These are phyloP conservation scores for Scartelaos histophorus DNA, from an alignment of 2,113 vertebrate species.

Conservation along the genomic window DNA sequence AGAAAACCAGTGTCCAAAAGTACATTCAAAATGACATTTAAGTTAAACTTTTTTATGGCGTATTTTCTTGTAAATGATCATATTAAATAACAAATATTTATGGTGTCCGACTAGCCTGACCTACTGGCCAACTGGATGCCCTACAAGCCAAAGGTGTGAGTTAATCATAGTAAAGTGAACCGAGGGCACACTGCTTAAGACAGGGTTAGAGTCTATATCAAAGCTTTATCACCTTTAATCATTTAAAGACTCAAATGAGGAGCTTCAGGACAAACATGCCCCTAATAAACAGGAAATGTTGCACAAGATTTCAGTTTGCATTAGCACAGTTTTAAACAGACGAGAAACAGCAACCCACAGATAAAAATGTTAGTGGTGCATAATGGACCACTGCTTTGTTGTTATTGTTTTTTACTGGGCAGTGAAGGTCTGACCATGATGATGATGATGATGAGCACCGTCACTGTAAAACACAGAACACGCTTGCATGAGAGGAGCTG, in stretches of 20 bases:
- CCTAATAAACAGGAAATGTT: not conserved
- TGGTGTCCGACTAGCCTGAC: not conserved
- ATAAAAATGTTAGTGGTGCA: no score
- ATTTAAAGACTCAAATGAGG: conserved; percentile 6
- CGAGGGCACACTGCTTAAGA: not conserved
- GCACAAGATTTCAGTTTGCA: not conserved
- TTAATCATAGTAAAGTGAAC: not conserved
- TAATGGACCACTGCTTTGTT: not conserved
- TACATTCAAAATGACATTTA: no score
- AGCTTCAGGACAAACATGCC: not conserved
- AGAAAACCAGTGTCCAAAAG: no score
- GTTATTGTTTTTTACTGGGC: not conserved
- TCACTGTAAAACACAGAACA: not conserved
- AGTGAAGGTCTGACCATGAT: not conserved
- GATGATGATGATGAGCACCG: not conserved
- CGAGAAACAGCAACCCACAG: not conserved
- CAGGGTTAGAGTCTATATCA: not conserved
- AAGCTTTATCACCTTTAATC: conserved; percentile 11
- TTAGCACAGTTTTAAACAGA: not conserved
- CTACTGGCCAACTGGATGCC: not conserved
- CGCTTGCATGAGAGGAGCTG: not conserved
- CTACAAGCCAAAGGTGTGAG: conserved; percentile 29
- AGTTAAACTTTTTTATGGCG: no score
- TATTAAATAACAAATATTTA: not conserved
- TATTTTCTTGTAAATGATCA: no score